phyloP scores from a whole-genome alignment of 1,140 invertebrate species.

The Bombyx mandarina region DNA sequence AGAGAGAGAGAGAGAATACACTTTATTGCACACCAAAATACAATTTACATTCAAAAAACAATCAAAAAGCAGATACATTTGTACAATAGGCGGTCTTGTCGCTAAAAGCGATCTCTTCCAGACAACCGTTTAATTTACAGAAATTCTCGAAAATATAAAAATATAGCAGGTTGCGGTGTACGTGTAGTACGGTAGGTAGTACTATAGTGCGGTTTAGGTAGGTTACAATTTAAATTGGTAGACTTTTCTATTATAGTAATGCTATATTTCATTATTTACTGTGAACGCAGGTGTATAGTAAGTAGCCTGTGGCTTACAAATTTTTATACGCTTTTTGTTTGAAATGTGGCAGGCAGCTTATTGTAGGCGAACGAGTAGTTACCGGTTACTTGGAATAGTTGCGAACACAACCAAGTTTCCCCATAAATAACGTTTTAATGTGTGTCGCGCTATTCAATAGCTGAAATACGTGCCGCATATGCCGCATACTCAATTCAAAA shows the following conservation, averaged over 20 bases:
- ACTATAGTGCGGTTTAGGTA: too few relatives aligned
- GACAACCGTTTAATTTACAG: too few relatives aligned
- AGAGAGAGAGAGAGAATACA: too few relatives aligned
- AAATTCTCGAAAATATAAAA: too few relatives aligned
- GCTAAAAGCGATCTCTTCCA: too few relatives aligned
- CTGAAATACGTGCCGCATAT: slow-evolving; percentile 10
- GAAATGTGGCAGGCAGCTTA: background rate
- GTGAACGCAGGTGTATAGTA: background rate
- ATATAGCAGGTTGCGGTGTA: too few relatives aligned
- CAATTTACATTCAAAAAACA: too few relatives aligned
- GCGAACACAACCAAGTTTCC: slow-evolving; percentile 5
- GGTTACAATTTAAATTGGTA: background rate
- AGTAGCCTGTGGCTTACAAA: background rate
- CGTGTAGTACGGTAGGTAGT: too few relatives aligned
- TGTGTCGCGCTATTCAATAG: slow-evolving; percentile 15
- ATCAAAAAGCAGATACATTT: too few relatives aligned
- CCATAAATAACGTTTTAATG: slow-evolving; percentile 16
- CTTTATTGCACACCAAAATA: too few relatives aligned
- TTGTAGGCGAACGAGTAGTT: too few relatives aligned
- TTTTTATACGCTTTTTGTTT: background rate
- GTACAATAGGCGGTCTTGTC: too few relatives aligned
- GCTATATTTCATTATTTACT: background rate
- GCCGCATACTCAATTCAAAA: background rate
- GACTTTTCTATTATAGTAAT: background rate
- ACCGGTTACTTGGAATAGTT: slow-evolving; percentile 7